phyloP scores from a whole-genome alignment of 2,888 invertebrate species.

The Platycheirus rosarum region DNA sequence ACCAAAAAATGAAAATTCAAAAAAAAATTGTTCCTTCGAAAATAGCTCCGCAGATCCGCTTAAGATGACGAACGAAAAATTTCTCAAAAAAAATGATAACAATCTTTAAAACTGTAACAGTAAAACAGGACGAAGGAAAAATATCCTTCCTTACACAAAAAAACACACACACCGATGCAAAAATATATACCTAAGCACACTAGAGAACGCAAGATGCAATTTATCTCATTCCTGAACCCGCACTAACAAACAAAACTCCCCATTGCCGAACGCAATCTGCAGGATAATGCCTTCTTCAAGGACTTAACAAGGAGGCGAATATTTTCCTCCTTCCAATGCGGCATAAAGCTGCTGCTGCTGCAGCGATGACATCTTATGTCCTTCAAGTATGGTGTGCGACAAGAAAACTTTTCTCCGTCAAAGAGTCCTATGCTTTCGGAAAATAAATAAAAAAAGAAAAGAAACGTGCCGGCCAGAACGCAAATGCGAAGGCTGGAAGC shows the following conservation, averaged over 20 bases:
- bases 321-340: conserved; percentile 8
- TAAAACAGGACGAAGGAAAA: conserved; percentile 48
- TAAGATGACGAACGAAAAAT: conserved; percentile 70
- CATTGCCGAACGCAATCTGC: conserved; percentile 57
- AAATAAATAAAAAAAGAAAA: conserved; percentile 10
- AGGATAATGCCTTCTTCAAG: conserved; percentile 65
- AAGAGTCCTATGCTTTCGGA: conserved; percentile 17
- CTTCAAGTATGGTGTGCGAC: conserved; percentile 37
- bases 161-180: conserved; percentile 7
- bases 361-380: conserved; percentile 46
- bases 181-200: background rate
- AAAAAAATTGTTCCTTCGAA: conserved; percentile 56
- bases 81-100: conserved; percentile 21
- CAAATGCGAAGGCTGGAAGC: conserved; percentile 23
- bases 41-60: conserved; percentile 71
- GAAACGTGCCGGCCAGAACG: conserved; percentile 22
- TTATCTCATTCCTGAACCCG: conserved; percentile 55
- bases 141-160: conserved; percentile 37
- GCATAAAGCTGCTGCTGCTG: background rate
- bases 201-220: conserved; percentile 68
- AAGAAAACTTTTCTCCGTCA: conserved; percentile 55
- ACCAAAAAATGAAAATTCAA: conserved; percentile 26
- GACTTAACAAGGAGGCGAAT: conserved; percentile 50
- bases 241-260: conserved; percentile 44
- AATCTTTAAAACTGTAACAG: conserved; percentile 46